These are phyloP conservation scores for Lepilemur ruficaudatus DNA, from an alignment of 2,797 vertebrate species.

Conservation along the genomic window DNA sequence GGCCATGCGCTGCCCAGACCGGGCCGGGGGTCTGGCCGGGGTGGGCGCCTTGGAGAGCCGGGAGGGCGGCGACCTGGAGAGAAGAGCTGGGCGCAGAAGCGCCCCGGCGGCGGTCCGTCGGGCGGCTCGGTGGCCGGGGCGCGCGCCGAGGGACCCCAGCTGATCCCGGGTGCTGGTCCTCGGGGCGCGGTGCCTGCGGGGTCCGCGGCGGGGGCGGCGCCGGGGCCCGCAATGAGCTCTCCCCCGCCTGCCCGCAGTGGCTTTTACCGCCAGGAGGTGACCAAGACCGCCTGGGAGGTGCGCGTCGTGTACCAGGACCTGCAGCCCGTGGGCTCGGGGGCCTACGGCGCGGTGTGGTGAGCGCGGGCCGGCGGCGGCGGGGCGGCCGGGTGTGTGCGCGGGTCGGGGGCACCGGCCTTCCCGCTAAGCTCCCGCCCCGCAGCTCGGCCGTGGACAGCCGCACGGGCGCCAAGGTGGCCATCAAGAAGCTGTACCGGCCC, in stretches of 20 bases:
- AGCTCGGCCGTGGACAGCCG: conserved; percentile 94
- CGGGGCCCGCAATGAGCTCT: conserved; percentile 85
- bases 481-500: conserved; percentile 96
- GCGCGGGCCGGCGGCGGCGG: conserved; percentile 64
- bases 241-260: conserved; percentile 87
- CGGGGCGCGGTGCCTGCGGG: background rate
- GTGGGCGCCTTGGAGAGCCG: background rate
- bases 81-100: background rate
- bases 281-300: conserved; percentile 94
- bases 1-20: background rate
- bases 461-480: conserved; percentile 92
- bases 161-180: background rate
- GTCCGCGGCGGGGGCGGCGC: background rate
- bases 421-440: conserved; percentile 20
- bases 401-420: background rate
- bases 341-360: conserved; percentile 97
- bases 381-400: background rate
- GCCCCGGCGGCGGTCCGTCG: background rate
- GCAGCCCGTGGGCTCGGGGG: conserved; percentile 94
- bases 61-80: background rate
- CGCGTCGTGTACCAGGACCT: conserved; percentile 93
- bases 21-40: background rate
- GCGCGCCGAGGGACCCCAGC: background rate
- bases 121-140: background rate
- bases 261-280: conserved; percentile 93